A percentile compares a stretch with the other conserved stretches of the same genome.
Conservation (phyloP, 2,888 invertebrate species). For the Matsumyia berberina region DNA sequence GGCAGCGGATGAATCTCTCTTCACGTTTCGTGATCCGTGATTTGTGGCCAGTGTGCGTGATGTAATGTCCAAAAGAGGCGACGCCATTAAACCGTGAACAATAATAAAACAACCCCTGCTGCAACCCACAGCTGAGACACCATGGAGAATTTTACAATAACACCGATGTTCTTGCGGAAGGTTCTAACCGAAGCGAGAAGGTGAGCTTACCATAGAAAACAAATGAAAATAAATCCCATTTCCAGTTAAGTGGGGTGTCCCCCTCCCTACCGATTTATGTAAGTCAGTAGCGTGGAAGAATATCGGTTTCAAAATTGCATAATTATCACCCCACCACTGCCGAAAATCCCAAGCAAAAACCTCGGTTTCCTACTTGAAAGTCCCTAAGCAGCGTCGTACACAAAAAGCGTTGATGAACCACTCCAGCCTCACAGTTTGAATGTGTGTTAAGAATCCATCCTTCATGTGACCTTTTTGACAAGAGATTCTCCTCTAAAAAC, state of each 20-base stretch:
- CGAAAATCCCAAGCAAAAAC: background rate
- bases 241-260: conserved; percentile 2
- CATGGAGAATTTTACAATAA: conserved; percentile 83
- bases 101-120: conserved; percentile 8
- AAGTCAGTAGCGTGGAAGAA: conserved; percentile 31
- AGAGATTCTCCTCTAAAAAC: conserved; percentile 59
- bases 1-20: background rate
- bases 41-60: conserved; percentile 53
- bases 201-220: conserved; percentile 71
- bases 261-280: conserved; percentile 33
- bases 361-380: conserved; percentile 19
- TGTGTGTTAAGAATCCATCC: conserved; percentile 74
- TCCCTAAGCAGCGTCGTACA: conserved; percentile 1
- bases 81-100: conserved; percentile 41
- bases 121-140: background rate
- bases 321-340: conserved; percentile 17
- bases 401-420: conserved; percentile 44
- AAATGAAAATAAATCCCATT: conserved; percentile 43
- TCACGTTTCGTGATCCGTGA: conserved; percentile 26
- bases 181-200: conserved; percentile 82
- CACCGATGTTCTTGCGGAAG: conserved; percentile 83
- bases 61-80: conserved; percentile 49
- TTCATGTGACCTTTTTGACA: conserved; percentile 76
- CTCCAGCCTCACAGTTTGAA: conserved; percentile 16
- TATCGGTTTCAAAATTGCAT: conserved; percentile 56